phyloP scores from a whole-genome alignment of 2,113 vertebrate genomes.

The Pseudorasbora parva region DNA sequence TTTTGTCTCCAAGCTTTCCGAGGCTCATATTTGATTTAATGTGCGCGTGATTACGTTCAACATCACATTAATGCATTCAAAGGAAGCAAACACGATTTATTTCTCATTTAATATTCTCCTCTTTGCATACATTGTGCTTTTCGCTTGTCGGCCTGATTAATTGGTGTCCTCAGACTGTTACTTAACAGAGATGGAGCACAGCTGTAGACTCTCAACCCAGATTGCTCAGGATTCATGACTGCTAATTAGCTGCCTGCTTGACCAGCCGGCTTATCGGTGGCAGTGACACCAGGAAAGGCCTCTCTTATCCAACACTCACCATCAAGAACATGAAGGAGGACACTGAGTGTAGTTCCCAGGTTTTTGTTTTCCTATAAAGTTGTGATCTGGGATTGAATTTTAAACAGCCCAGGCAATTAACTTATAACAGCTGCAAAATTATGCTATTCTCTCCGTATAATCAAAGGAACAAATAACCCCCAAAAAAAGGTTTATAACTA shows the following conservation, averaged over 20 bases:
- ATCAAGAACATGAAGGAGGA: slow-evolving; percentile 18
- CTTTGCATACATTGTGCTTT: slow-evolving; percentile 66
- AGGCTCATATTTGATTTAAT: slow-evolving; percentile 58
- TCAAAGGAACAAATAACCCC: too few species aligned
- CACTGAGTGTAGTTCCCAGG: too few species aligned
- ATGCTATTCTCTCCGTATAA: too few species aligned
- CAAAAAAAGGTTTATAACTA: too few species aligned
- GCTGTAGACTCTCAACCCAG: slow-evolving; percentile 33
- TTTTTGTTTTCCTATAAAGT: too few species aligned
- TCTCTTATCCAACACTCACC: neutral
- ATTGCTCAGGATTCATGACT: slow-evolving; percentile 45
- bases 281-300: slow-evolving; percentile 15
- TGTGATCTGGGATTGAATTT: too few species aligned
- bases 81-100: slow-evolving; percentile 55
- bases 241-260: slow-evolving; percentile 50
- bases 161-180: slow-evolving; percentile 53
- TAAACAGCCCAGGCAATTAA: too few species aligned
- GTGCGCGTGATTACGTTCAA: slow-evolving; percentile 55
- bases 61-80: slow-evolving; percentile 57
- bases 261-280: slow-evolving; percentile 38
- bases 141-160: slow-evolving; percentile 64
- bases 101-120: slow-evolving; percentile 56
- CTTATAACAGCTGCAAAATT: too few species aligned
- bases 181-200: slow-evolving; percentile 59
- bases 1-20: slow-evolving; percentile 56